Evolutionary conservation across 2,888 invertebrate genomes (phyloP).

Genomic region (Limnephilus lunatus): DNA sequence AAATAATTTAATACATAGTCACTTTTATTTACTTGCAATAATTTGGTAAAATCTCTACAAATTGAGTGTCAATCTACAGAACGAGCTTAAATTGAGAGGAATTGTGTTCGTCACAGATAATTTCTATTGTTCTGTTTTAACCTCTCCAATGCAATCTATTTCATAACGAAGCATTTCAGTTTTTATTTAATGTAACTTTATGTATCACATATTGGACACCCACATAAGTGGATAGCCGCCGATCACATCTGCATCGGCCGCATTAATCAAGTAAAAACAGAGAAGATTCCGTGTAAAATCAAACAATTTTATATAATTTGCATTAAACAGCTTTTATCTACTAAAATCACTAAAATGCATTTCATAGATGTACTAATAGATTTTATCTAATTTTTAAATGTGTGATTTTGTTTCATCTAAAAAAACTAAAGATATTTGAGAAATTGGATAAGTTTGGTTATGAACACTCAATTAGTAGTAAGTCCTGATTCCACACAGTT

Average conservation of each 20-base stretch:
- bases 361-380: no score
- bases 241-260: no score
- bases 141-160: no score
- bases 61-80: not conserved
- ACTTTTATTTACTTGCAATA: not conserved
- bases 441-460: not conserved
- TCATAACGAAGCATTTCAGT: no score
- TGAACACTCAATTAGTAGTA: not conserved
- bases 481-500: not conserved
- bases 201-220: no score
- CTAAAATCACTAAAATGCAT: not conserved
- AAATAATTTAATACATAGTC: not conserved
- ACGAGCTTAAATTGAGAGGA: not conserved
- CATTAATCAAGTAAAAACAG: no score
- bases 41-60: not conserved
- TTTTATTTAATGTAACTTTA: no score
- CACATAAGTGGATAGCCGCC: no score
- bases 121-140: not conserved
- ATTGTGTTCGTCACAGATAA: not conserved
- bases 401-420: not conserved
- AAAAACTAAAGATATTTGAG: not conserved
- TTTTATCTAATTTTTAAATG: not conserved
- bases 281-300: no score
- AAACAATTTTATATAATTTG: no score
- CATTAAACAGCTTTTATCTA: no score